These are phyloP conservation scores for Hipparchia sbordonii DNA, from an alignment of 2,888 invertebrate genomes.

Conservation along the genomic window DNA sequence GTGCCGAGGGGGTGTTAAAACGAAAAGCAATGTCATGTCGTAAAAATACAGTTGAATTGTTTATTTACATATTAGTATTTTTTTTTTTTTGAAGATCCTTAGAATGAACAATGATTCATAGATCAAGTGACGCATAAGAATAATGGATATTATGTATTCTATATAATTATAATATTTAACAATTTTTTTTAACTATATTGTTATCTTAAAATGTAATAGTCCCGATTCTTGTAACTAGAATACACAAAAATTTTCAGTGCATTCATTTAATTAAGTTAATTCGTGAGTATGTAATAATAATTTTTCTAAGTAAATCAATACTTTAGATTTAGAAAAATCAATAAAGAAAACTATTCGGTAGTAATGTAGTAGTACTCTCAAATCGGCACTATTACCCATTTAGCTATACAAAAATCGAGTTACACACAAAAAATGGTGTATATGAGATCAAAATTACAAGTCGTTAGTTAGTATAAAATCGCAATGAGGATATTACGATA, in stretches of 20 bases:
- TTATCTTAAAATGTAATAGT: no score
- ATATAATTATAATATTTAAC: background rate
- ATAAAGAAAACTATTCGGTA: no score
- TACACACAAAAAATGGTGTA: background rate
- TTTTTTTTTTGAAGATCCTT: background rate
- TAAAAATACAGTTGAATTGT: conserved; percentile 19
- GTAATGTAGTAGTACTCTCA: no score
- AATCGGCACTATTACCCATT: no score
- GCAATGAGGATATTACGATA: conserved; percentile 29
- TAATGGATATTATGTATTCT: background rate
- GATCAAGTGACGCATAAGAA: background rate
- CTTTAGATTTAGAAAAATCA: no score
- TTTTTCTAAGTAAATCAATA: no score
- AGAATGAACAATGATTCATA: conserved; percentile 11
- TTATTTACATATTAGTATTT: conserved; percentile 15
- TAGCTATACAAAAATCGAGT: background rate
- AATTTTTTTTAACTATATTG: background rate
- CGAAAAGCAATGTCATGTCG: conserved; percentile 23
- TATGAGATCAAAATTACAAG: conserved; percentile 5
- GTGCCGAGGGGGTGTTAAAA: conserved; percentile 23
- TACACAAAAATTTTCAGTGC: background rate
- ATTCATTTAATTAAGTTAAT: background rate
- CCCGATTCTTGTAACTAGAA: background rate
- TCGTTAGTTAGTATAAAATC: conserved; percentile 21
- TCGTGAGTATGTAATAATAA: no score